Evolutionary conservation across 2,888 invertebrate genomes (phyloP), one percentile per base, ranked within the genome.

Genomic region (Lithophane leautieri): DNA sequence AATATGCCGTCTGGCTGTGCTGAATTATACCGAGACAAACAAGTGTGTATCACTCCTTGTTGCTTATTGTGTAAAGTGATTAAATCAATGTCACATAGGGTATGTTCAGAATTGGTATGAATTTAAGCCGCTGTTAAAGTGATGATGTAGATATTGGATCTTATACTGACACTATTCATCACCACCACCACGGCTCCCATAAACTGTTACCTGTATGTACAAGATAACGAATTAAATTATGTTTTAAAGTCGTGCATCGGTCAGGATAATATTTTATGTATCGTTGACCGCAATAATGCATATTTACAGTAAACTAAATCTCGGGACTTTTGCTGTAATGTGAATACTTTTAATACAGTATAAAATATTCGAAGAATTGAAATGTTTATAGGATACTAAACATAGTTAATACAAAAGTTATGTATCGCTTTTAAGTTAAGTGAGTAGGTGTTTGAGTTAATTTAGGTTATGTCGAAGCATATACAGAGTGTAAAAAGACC

Each of bases 351-450:
- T 42, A 69, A 14, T 68, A 14, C 3, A 47, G 44, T 54, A 14
- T 40, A 42, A 60, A 40, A 1, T 47, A 70, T 47, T 7, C 7
- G 6, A 44, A 54, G 7, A 44, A 52, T 70, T 11, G n/a, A 54
- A 61, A 70, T 76, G 25, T 70, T 78, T 22, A 50, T 54, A 47
- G 44, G n/a, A 19, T 66, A 58, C 34, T 74, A 22, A 62, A 62
- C 2, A 14, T 42, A 44, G 14, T 25, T 44, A 52, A 16, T 25
- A 34, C n/a, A 8, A 25, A 52, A 28, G 2, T 28, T 42, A 16
- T 25, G n/a, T 54, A 25, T 44, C 6, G 72, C 54, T 58, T 40
- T 56, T 42, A n/a, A 71, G 9, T 34, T 28, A 28, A 68, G 25
- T 34, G 22, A 44, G 19, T 28, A 54, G 4, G n/a, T 8, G n/a